phyloP scores from a whole-genome alignment of 2,113 vertebrate species.

The Centropus unirufus region DNA sequence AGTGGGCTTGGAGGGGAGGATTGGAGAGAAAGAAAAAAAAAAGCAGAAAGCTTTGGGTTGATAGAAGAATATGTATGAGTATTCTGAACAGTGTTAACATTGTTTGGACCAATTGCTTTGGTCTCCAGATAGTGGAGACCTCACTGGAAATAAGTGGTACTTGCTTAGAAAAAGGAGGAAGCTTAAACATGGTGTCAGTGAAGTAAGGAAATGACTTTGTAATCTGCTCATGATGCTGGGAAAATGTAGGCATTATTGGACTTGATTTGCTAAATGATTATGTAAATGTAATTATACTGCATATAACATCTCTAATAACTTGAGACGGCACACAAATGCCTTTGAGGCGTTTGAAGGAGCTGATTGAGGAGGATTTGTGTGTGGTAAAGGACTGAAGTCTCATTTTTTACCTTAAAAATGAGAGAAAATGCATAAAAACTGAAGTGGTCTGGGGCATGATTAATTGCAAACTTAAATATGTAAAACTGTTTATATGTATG shows the following conservation, averaged over 20 bases:
- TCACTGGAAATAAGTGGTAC: not conserved
- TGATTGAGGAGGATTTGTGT: slow-evolving; percentile 23
- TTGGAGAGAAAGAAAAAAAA: not conserved
- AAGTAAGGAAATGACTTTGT: slow-evolving; percentile 1
- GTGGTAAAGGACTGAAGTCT: slow-evolving; percentile 3
- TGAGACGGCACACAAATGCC: slow-evolving; percentile 20
- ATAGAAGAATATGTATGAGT: not conserved
- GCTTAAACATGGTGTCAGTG: not conserved
- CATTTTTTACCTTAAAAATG: not conserved
- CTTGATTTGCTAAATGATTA: slow-evolving; percentile 65
- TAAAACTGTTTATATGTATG: not conserved
- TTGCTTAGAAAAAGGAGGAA: not conserved
- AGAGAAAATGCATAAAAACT: not conserved
- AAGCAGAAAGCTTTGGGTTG: not conserved
- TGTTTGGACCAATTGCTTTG: not conserved
- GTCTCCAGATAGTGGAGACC: not conserved
- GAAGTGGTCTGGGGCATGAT: not conserved
- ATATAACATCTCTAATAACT: slow-evolving; percentile 44
- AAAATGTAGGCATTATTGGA: slow-evolving; percentile 33
- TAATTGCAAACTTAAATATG: not conserved
- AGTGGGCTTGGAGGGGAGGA: not conserved
- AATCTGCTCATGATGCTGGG: slow-evolving; percentile 20
- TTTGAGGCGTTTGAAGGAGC: slow-evolving; percentile 34
- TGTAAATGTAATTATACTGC: slow-evolving; percentile 69
- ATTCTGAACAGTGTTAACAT: not conserved